Conservation (phyloP, 2,113 vertebrate genomes). For the Pangasianodon gigas region DNA sequence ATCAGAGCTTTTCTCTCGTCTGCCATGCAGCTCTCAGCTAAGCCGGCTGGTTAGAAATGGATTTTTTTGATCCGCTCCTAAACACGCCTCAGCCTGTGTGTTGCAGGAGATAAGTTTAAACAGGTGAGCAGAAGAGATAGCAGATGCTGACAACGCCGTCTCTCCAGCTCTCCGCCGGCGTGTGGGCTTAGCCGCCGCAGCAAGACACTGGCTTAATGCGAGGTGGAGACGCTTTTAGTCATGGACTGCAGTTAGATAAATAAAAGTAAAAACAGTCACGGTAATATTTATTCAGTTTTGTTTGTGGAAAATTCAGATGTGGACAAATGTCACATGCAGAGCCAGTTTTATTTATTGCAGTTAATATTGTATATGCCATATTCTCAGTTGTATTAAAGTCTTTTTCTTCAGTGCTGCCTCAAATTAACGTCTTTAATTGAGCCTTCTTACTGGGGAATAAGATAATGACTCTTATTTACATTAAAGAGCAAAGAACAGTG, state of each 20-base stretch:
- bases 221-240: slow-evolving; percentile 8
- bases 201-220: slow-evolving; percentile 25
- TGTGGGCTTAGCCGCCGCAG: slow-evolving; percentile 43
- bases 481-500: neutral
- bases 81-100: slow-evolving; percentile 53
- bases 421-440: neutral
- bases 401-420: neutral
- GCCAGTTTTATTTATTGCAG: neutral
- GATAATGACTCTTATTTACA: slow-evolving; percentile 5
- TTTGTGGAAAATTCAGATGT: neutral
- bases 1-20: slow-evolving; percentile 27
- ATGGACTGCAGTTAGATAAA: neutral
- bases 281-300: neutral
- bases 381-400: neutral
- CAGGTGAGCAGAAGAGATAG: slow-evolving; percentile 66
- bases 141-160: slow-evolving; percentile 57
- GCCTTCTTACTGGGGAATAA: slow-evolving; percentile 1
- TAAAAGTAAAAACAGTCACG: slow-evolving; percentile 9
- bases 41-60: slow-evolving; percentile 54
- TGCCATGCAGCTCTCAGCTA: slow-evolving; percentile 35
- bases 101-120: slow-evolving; percentile 61
- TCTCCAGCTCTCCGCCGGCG: slow-evolving; percentile 41
- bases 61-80: slow-evolving; percentile 59
- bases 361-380: neutral
- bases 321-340: no score